A percentile compares a stretch with the other conserved stretches of the same genome.
These are phyloP conservation scores for Athrips mouffetella DNA, from an alignment of 2,888 invertebrate genomes.

Conservation along the genomic window DNA sequence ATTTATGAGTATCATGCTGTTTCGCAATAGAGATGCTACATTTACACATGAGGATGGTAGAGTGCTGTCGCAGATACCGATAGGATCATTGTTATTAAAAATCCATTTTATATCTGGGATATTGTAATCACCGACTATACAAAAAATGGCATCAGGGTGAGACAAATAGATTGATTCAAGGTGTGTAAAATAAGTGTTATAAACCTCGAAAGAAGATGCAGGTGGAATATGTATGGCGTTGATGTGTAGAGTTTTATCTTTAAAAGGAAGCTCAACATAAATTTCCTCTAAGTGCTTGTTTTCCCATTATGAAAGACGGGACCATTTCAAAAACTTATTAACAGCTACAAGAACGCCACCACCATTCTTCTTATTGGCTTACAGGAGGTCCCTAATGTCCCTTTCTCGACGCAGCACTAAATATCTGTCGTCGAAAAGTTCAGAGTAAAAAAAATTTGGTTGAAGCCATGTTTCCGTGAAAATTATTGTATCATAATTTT, in stretches of 20 bases:
- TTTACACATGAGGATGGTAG: too few relatives aligned
- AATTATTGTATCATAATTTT: not conserved
- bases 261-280: not conserved
- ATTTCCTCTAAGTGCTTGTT: not conserved
- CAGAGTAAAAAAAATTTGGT: not conserved
- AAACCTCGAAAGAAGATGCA: not conserved
- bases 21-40: not conserved
- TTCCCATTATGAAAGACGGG: not conserved
- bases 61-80: too few relatives aligned
- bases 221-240: not conserved
- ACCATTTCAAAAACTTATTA: not conserved
- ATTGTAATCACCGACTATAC: too few relatives aligned
- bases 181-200: not conserved
- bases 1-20: not conserved
- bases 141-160: too few relatives aligned
- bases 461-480: slow-evolving; percentile 8
- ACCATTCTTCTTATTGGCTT: not conserved
- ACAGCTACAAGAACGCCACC: slow-evolving; percentile 1
- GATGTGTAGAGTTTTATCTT: not conserved
- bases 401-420: not conserved
- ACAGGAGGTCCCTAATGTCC: not conserved
- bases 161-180: too few relatives aligned
- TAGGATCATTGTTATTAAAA: too few relatives aligned
- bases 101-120: too few relatives aligned
- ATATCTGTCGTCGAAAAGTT: not conserved